Evolutionary conservation across 1,140 invertebrate species (phyloP), one percentile per base, ranked within the genome.

Genomic region (Eurosta solidaginis): DNA sequence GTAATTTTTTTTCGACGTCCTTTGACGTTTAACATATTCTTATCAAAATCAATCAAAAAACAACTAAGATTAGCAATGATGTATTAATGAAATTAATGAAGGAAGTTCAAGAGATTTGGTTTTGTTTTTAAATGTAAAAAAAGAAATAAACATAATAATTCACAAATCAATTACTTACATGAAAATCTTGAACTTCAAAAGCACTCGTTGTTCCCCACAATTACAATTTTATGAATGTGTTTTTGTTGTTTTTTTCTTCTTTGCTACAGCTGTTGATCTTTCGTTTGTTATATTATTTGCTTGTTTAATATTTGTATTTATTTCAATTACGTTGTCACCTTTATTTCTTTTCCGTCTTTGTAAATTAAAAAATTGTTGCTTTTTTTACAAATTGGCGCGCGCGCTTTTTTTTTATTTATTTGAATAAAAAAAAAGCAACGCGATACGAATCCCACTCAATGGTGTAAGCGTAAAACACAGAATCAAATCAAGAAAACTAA

Each of bases 311-410:
- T 47, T 52, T n/a, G n/a, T n/a, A 59, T 17, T 14, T 59, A 59
- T 59, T 33, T 27, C 17, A 59, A 59, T 59, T 59, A 25, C 14
- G 54, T 59, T 59, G 10, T 33, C 17, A 40, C 25, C 33, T 20
- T 33, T 40, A 3, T 27, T 68, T 68, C 59, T 68, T 68, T 68
- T 42, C 59, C 59, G 59, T 68, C 59, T 36, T 68, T 40, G 22
- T 47, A 20, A 40, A 40, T 52, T 52, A 40, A 9, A 17, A 42
- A 68, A 33, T 4, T 7, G 7, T 40, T n/a, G n/a, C n/a, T n/a
- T 2, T 68, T 42, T 68, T 68, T n/a, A 68, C 59, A 68, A 68
- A 68, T 42, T 42, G 59, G 59, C 59, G 59, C 59, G 59, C 59
- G 33, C 59, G 29, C 59, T 29, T 40, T 68, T 25, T 4, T 68